These are phyloP conservation scores for Phortica magna DNA, from an alignment of 2,888 invertebrate genomes.

Conservation along the genomic window DNA sequence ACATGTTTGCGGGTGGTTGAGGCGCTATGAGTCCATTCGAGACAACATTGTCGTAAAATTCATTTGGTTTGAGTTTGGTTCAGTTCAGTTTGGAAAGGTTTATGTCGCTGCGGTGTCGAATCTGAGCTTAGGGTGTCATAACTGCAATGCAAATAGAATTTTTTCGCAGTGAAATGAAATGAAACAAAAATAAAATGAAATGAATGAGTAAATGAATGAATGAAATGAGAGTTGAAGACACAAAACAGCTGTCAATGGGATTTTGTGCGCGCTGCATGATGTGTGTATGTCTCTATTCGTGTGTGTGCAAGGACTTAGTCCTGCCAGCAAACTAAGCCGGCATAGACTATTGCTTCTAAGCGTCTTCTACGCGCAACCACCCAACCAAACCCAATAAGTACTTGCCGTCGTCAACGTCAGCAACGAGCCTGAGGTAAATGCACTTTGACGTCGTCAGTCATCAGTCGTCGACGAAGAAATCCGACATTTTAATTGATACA, in stretches of 20 bases:
- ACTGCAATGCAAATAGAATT: conserved; percentile 45
- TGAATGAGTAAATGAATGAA: background rate
- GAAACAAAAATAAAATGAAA: conserved; percentile 17
- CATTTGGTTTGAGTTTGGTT: background rate
- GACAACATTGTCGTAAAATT: background rate
- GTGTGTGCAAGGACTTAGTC: background rate
- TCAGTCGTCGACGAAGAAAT: background rate
- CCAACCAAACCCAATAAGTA: background rate
- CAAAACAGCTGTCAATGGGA: conserved; percentile 53
- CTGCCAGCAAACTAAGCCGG: conserved; percentile 11
- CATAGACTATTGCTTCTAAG: background rate
- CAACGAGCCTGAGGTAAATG: conserved; percentile 14
- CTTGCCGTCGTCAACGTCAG: background rate
- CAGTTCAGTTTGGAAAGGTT: background rate
- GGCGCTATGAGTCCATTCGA: background rate
- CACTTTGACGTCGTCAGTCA: conserved; percentile 10
- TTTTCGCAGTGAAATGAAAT: conserved; percentile 1
- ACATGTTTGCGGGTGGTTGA: conserved; percentile 1
- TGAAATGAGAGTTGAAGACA: conserved; percentile 36
- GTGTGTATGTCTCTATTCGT: background rate
- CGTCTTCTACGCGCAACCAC: background rate
- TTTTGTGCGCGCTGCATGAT: background rate
- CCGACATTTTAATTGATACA: conserved; percentile 32
- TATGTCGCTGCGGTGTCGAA: background rate
- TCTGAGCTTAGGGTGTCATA: conserved; percentile 53